A percentile compares a stretch with the other conserved stretches of the same genome.
phyloP scores from a whole-genome alignment of 2,797 vertebrate species.

The Simalia tracyae region DNA sequence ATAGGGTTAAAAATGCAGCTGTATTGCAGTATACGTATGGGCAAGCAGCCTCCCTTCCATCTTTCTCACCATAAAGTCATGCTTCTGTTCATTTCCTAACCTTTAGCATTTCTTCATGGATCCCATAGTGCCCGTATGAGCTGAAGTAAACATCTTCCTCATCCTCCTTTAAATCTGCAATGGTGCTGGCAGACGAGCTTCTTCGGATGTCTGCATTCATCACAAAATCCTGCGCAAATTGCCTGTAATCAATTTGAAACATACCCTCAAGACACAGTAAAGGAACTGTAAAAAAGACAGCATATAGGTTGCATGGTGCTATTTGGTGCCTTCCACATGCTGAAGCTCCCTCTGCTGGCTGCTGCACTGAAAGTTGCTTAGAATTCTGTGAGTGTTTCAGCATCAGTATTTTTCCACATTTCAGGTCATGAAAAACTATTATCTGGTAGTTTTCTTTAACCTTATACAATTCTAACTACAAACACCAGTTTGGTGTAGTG shows the following conservation, averaged over 20 bases:
- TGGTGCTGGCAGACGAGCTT: conserved; percentile 64
- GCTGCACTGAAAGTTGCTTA: not conserved
- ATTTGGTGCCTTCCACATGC: conserved; percentile 40
- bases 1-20: conserved; percentile 72
- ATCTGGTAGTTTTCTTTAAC: not conserved
- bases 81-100: conserved; percentile 74
- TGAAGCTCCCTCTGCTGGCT: conserved; percentile 73
- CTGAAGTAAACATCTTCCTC: conserved; percentile 96
- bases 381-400: fast-evolving
- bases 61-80: conserved; percentile 10
- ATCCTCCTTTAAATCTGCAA: conserved; percentile 85
- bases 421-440: fast-evolving
- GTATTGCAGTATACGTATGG: conserved; percentile 47
- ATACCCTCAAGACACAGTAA: conserved; percentile 73
- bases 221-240: conserved; percentile 88
- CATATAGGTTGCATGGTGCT: not conserved
- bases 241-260: conserved; percentile 83
- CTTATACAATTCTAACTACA: not conserved
- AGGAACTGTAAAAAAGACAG: conserved; percentile 44
- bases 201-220: conserved; percentile 81
- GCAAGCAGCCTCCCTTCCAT: conserved; percentile 43
- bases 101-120: conserved; percentile 99
- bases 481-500: not conserved
- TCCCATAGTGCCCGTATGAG: conserved; percentile 93
- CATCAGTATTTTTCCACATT: not conserved